A percentile compares a stretch with the other conserved stretches of the same genome.
Conservation (phyloP, 1,140 invertebrate species). For the Drosophila grimshawi region DNA sequence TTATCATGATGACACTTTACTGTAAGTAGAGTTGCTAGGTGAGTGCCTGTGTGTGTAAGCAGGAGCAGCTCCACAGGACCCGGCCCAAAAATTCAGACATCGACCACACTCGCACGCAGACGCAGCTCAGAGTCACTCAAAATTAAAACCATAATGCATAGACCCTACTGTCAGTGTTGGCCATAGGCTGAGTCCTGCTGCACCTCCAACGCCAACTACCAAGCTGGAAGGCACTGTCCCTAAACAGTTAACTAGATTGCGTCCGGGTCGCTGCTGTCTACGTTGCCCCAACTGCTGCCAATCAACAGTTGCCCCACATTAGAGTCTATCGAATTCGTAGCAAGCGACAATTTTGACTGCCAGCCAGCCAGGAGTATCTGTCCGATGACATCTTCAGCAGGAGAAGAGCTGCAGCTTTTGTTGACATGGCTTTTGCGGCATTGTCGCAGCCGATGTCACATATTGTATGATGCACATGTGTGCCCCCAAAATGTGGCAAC, state of each 20-base stretch:
- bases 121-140: conserved; percentile 45
- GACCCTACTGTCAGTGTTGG: conserved; percentile 58
- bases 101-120: background rate
- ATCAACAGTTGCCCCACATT: background rate
- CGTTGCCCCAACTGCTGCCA: background rate
- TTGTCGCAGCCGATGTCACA: conserved; percentile 77
- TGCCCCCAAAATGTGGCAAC: conserved; percentile 4
- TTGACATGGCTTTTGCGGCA: conserved; percentile 76
- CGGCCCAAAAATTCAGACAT: background rate
- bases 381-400: conserved; percentile 33
- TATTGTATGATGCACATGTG: conserved; percentile 63
- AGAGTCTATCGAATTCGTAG: conserved; percentile 40
- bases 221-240: background rate
- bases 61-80: background rate
- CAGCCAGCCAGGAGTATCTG: conserved; percentile 23
- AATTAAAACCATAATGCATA: conserved; percentile 64
- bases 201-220: background rate
- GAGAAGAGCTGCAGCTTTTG: conserved; percentile 52
- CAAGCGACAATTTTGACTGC: conserved; percentile 46
- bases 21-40: background rate
- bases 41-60: background rate
- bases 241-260: conserved; percentile 21
- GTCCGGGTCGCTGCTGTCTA: conserved; percentile 9
- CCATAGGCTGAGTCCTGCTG: background rate
- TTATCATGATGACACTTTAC: conserved; percentile 23